Evolutionary conservation across 2,888 invertebrate genomes (phyloP).

Genomic region (Nemotelus nigrinus): DNA sequence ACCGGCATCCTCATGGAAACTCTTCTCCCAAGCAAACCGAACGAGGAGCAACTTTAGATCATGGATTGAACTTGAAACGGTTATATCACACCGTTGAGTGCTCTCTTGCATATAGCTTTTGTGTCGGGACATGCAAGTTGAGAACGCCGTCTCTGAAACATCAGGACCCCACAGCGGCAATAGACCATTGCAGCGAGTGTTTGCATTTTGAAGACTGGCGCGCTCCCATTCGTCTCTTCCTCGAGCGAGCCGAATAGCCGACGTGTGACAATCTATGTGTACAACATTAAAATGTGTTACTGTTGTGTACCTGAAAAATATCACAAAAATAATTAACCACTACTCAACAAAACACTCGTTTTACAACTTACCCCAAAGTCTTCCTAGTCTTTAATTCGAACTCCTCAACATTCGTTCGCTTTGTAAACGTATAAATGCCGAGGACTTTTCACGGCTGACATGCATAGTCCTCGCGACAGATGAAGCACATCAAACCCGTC

Average conservation of each 20-base stretch:
- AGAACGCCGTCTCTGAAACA: slow-evolving; percentile 91
- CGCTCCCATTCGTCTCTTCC: slow-evolving; percentile 97
- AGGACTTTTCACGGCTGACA: slow-evolving; percentile 93
- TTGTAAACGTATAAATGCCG: slow-evolving; percentile 96
- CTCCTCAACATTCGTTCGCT: slow-evolving; percentile 93
- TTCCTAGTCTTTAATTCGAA: slow-evolving; percentile 89
- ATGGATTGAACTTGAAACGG: slow-evolving; percentile 74
- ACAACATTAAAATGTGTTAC: slow-evolving; percentile 99
- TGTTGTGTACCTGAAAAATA: slow-evolving; percentile 76
- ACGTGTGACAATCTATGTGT: slow-evolving; percentile 98
- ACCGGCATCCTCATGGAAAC: slow-evolving; percentile 97
- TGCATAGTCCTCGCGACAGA: slow-evolving; percentile 97
- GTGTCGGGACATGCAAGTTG: slow-evolving; percentile 91
- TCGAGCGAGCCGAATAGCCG: slow-evolving; percentile 83
- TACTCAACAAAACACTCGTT: too few relatives aligned
- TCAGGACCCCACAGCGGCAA: slow-evolving; percentile 97
- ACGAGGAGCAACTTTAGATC: slow-evolving; percentile 90
- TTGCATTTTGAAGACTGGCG: slow-evolving; percentile 92
- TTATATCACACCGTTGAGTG: slow-evolving; percentile 64
- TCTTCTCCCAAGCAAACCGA: slow-evolving; percentile 91
- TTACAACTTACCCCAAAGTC: slow-evolving; percentile 70
- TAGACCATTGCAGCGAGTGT: slow-evolving; percentile 96
- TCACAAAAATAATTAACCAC: too few relatives aligned
- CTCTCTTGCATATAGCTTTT: slow-evolving; percentile 79
- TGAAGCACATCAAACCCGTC: slow-evolving; percentile 94